A percentile compares a stretch with the other conserved stretches of the same genome.
These are phyloP conservation scores for Hypsibius dujardini DNA, from an alignment of 1,140 invertebrate species.

Conservation along the genomic window DNA sequence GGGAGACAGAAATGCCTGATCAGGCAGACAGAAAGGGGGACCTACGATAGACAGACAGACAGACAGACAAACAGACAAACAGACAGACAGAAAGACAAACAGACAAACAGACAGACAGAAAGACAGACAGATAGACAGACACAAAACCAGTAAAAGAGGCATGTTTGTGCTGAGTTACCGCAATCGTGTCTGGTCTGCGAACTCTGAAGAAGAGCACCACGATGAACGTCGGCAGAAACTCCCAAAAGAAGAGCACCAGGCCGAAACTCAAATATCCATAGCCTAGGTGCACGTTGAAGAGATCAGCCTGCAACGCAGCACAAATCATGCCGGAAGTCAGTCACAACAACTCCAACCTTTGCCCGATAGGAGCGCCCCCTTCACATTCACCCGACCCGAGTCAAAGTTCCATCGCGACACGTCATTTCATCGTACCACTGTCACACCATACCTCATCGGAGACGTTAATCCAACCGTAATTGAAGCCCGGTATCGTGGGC, in stretches of 20 bases:
- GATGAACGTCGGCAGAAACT: conserved; percentile 32
- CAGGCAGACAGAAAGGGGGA: too few relatives aligned
- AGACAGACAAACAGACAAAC: too few relatives aligned
- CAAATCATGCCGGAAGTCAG: neutral
- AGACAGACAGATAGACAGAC: too few relatives aligned
- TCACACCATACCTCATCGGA: conserved; percentile 30
- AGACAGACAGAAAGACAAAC: too few relatives aligned
- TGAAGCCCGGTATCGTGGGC: conserved; percentile 29
- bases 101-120: too few relatives aligned
- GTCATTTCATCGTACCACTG: too few relatives aligned
- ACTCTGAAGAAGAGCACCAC: conserved; percentile 33
- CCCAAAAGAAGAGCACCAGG: conserved; percentile 33
- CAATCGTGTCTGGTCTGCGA: conserved; percentile 23
- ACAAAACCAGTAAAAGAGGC: neutral
- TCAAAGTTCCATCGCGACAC: too few relatives aligned
- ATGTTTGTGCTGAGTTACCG: conserved; percentile 17
- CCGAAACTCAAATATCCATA: conserved; percentile 33
- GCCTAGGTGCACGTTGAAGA: conserved; percentile 28
- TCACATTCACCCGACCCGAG: too few relatives aligned
- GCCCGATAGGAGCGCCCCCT: too few relatives aligned
- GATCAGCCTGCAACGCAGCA: conserved; percentile 29
- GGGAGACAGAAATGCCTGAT: too few relatives aligned
- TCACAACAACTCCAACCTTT: too few relatives aligned
- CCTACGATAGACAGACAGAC: too few relatives aligned
- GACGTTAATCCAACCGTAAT: conserved; percentile 35